Evolutionary conservation across 2,113 vertebrate species (phyloP).

Genomic region (Dasypus novemcinctus): DNA sequence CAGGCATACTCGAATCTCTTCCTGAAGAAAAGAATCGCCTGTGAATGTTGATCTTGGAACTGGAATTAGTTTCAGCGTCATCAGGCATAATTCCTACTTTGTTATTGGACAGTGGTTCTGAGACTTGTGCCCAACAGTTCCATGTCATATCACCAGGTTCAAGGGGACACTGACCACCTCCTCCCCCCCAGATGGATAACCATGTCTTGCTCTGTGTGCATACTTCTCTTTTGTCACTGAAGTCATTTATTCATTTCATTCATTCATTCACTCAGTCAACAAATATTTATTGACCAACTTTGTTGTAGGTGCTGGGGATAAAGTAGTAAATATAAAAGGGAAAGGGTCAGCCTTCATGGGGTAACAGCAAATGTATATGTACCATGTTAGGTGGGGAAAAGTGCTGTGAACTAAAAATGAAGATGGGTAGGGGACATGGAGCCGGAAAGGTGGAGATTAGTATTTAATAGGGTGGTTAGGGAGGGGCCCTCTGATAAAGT

Average conservation of each 20-base stretch:
- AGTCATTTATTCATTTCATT: not conserved
- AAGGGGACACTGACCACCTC: not conserved
- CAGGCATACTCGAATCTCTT: not conserved
- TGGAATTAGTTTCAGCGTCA: not conserved
- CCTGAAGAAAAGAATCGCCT: not conserved
- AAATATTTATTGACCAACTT: conserved; percentile 1
- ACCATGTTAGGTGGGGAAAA: not conserved
- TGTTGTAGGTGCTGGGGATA: not conserved
- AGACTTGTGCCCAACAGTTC: not conserved
- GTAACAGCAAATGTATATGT: not conserved
- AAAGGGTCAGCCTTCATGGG: not conserved
- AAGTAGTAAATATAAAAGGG: not conserved
- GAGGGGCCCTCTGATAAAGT: not conserved
- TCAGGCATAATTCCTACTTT: not conserved
- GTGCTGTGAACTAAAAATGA: not conserved
- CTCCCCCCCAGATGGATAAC: not conserved
- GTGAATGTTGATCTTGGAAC: not conserved
- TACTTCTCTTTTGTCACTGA: not conserved
- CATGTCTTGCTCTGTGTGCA: not conserved
- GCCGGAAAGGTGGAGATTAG: not conserved
- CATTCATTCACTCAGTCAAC: conserved; percentile 1
- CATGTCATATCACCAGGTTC: not conserved
- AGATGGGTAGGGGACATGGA: not conserved
- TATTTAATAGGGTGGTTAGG: not conserved
- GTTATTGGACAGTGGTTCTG: not conserved